Base-by-base conservation (phyloP, 1,140 invertebrate species). In the Drosophila auraria region DNA sequence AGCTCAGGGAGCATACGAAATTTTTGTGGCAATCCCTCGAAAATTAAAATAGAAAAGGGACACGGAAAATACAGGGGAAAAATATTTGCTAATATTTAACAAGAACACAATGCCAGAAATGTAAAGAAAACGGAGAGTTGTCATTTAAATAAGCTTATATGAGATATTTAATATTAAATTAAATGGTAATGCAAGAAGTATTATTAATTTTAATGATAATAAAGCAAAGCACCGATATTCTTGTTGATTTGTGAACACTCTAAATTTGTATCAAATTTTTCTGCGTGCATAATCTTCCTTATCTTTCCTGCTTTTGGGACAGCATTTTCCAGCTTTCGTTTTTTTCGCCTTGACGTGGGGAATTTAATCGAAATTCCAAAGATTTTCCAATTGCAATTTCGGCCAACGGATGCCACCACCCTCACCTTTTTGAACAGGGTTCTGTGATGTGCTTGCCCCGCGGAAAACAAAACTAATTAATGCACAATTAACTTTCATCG, bases 291-390 rank as follows among this genome's bases (percentile, higher is more conserved):
- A 3, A 4, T n/a, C 3, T 53, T 1, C 2, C 68, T 59, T 33
- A 5, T 30, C 25, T 15, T 57, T 57, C 42, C 8, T 38, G 23
- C 5, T 20, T 60, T 60, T 53, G 30, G 68, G 30, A 73, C 38
- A 73, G n/a, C 20, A 73, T 53, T 27, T 73, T 51, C 68, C 38
- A 59, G 54, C 45, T 61, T 23, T 44, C 20, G 23, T 73, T 51
- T 73, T 70, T 30, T 42, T 51, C 14, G 38, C 68, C 23, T 72
- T 73, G 70, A 73, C 70, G 30, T 73, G 20, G 45, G 45, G 80
- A 83, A 83, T 82, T 82, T 83, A 65, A 82, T 82, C 69, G 77
- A 82, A 82, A 82, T 82, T 83, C 80, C 80, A 53, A 27, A 57
- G 60, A 82, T 69, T 60, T 65, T 60, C 38, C 78, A 83, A 79